Evolutionary conservation across 2,797 vertebrate genomes (phyloP), one percentile per base, ranked within the genome.

Genomic region (Sylvia borin): DNA sequence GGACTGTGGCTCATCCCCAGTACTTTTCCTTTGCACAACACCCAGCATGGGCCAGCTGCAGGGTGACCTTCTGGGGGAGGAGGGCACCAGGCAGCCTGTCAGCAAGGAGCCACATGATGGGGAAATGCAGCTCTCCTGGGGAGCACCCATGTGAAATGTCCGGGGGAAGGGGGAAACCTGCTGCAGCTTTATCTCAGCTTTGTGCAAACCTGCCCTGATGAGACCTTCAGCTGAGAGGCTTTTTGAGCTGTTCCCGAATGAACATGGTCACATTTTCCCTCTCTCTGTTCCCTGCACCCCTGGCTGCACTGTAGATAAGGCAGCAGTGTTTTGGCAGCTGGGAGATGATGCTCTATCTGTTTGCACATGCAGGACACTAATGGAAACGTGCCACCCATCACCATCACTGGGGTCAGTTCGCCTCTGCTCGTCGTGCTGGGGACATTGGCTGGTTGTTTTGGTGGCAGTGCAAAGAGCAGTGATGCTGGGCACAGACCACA

Each of bases 311-410:
- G 58, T 27, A 95, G 95, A 96, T 95, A 96, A 96, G 80, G 61
- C 42, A 5, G 42, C 67, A 18, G 83, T 85, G 73, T 94, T 97
- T 95, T 88, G 91, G 94, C 96, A 96, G 92, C 95, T 95, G 96
- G 92, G 68, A 78, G 53, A 83, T 42, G 74, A n/a, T 9, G 13
- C 60, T 85, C 80, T 93, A 57, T 95, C 95, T 97, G 85, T 95
- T 92, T 93, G 91, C 90, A 93, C 93, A 80, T 65, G 64, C 27
- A 48, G 91, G 87, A 64, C 9, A 9, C 65, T 80, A n/a, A 94
- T 73, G 94, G 94, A 91, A 94, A 88, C 1, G 38, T 85, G 94
- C 87, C 91, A 90, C 78, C 84, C 79, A 6, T 81, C 62, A 25
- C 21, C 14, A 4, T 72, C 61, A n/a, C 55, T 16, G 80, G 80